Percentiles rank a stretch among this genome's conserved stretches.
phyloP scores from a whole-genome alignment of 2,888 invertebrate genomes.

The Coenonympha glycerion region DNA sequence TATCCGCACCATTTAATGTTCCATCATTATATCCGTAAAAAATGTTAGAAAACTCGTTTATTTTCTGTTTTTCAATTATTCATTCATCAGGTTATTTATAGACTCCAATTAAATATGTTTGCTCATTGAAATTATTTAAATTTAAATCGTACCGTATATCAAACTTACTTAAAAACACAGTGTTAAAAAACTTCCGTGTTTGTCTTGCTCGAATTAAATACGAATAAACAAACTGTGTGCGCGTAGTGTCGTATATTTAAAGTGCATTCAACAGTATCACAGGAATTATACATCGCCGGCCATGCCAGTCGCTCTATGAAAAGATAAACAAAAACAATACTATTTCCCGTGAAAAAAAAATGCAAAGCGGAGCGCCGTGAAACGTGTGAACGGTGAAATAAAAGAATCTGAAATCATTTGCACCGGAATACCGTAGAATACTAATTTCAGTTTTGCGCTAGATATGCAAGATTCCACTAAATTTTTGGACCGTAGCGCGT shows the following conservation, averaged over 20 bases:
- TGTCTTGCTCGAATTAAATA: neutral
- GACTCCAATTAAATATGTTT: neutral
- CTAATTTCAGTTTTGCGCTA: conserved; percentile 20
- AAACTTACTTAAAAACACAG: too few species aligned
- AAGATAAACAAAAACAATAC: conserved; percentile 62
- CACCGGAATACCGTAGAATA: conserved; percentile 23
- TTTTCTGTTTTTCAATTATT: conserved; percentile 6
- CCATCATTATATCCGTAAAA: conserved; percentile 9
- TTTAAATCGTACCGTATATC: neutral
- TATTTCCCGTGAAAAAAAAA: conserved; percentile 35
- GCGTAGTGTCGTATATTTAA: conserved; percentile 38
- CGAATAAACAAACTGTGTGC: neutral
- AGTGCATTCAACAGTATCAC: conserved; percentile 60
- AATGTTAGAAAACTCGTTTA: conserved; percentile 14
- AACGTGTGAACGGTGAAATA: conserved; percentile 30
- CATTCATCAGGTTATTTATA: neutral
- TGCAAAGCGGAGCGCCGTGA: conserved; percentile 26
- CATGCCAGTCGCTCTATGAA: conserved; percentile 57
- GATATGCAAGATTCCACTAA: conserved; percentile 13
- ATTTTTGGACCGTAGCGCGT: conserved; percentile 1
- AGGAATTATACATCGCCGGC: conserved; percentile 65
- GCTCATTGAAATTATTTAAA: neutral
- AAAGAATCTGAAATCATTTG: conserved; percentile 27
- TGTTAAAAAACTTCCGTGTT: neutral
- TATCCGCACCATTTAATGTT: conserved; percentile 31